Base-by-base conservation (phyloP, 2,888 invertebrate species). In the Ariolimax columbianus region DNA sequence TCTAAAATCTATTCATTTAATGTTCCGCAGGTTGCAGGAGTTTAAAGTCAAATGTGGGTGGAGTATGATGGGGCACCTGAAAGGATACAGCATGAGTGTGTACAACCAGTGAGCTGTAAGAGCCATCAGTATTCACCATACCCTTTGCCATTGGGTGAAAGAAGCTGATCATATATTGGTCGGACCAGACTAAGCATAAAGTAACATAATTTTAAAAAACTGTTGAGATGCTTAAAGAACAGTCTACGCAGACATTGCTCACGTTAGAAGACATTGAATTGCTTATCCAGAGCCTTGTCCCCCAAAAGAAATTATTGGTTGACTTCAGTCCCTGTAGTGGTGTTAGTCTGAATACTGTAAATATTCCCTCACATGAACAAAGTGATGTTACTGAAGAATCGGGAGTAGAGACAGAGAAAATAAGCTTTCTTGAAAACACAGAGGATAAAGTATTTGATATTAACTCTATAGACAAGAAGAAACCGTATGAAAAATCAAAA, bases 251-350 rank as follows among this genome's bases (percentile, higher is more conserved):
- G 38, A 77, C 77, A 19, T 26, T 77, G 36, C 47, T 77, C 2
- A 77, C 77, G 11, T 26, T 77, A 33, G 38, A 55, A 51, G 77
- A 77, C 51, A 59, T 77, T 77, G 77, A 77, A 59, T 51, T 26
- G 17, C 77, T 77, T 36, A 33, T 77, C 4, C 33, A 77, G 19
- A 59, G 77, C 26, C 36, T 51, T 33, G 33, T 38, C 33, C 77
- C 59, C 26, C 47, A 77, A 33, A 77, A 77, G 51, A 59, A 36
- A 51, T 59, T 77, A 19, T 33, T 59, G 2, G 59, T 77, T 33
- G 77, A 47, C 47, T 11, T 30, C 11, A 51, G 33, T 75, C 7
- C 33, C 30, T 66, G 33, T 66, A 17, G 33, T n/a, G n/a, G n/a
- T 30, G 72, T 2, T 40, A 40, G 40, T 26, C 7, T 23, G 6